Evolutionary conservation across 2,797 vertebrate genomes (phyloP).

Genomic region (Bradypodion pumilum): DNA sequence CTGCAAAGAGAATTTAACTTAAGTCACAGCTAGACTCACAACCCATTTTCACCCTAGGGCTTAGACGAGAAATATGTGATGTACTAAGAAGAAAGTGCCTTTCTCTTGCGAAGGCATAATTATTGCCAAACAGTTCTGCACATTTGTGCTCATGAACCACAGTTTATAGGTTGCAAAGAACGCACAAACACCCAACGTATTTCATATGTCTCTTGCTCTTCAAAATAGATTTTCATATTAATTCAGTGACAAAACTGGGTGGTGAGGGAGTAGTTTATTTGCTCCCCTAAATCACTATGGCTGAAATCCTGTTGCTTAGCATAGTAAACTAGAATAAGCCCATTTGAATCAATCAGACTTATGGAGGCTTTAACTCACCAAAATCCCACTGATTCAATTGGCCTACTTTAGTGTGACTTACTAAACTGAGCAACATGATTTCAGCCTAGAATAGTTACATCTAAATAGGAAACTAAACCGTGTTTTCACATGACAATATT

Average conservation of each 20-base stretch:
- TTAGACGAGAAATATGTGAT: background rate
- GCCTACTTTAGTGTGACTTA: too few species aligned
- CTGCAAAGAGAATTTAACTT: background rate
- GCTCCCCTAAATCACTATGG: constrained; percentile 4
- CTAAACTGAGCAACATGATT: too few species aligned
- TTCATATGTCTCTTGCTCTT: constrained; percentile 2
- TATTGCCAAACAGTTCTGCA: background rate
- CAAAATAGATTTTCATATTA: constrained; percentile 19
- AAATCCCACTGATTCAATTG: too few species aligned
- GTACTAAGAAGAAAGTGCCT: background rate
- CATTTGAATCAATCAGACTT: too few species aligned
- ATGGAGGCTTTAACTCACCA: too few species aligned
- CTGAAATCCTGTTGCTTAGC: too few species aligned
- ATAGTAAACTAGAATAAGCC: too few species aligned
- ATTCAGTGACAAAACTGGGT: background rate
- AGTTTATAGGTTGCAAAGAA: fast-evolving
- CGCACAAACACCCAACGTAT: background rate
- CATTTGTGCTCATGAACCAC: background rate
- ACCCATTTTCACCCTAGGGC: background rate
- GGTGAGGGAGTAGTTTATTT: background rate
- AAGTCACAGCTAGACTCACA: background rate
- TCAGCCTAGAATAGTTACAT: background rate
- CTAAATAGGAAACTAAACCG: constrained; percentile 23
- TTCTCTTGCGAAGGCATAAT: background rate
- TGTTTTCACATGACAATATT: constrained; percentile 40